Conservation (phyloP, 2,113 vertebrate genomes). For the Steatornis caripensis region DNA sequence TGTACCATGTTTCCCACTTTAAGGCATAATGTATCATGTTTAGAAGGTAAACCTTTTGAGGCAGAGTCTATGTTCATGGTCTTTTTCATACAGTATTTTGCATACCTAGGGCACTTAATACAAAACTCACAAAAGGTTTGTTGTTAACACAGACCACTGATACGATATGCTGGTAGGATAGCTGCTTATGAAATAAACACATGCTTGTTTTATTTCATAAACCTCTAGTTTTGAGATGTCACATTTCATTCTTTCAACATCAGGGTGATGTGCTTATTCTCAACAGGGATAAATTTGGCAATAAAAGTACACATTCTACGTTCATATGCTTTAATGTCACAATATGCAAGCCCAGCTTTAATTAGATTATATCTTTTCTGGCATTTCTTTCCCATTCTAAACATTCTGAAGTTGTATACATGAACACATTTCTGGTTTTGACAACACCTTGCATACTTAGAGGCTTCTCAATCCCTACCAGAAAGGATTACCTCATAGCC, state of each 20-base stretch:
- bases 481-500: not conserved
- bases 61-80: not conserved
- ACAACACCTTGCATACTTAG: not conserved
- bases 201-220: not conserved
- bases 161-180: fast-evolving
- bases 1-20: not conserved
- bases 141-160: not conserved
- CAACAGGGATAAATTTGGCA: not conserved
- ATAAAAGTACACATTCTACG: not conserved
- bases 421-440: not conserved
- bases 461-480: not conserved
- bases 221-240: not conserved
- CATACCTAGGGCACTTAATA: not conserved
- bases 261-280: not conserved
- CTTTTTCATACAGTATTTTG: not conserved
- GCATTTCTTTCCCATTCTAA: not conserved
- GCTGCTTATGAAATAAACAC: not conserved
- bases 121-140: not conserved
- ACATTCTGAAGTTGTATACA: not conserved
- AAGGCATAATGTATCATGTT: not conserved
- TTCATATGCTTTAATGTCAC: not conserved
- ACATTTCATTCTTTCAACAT: not conserved
- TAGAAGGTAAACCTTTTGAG: not conserved
- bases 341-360: not conserved
- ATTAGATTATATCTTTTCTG: not conserved